Base-by-base conservation (phyloP, 2,888 invertebrate species). In the Chamaedrilus cognettii region DNA sequence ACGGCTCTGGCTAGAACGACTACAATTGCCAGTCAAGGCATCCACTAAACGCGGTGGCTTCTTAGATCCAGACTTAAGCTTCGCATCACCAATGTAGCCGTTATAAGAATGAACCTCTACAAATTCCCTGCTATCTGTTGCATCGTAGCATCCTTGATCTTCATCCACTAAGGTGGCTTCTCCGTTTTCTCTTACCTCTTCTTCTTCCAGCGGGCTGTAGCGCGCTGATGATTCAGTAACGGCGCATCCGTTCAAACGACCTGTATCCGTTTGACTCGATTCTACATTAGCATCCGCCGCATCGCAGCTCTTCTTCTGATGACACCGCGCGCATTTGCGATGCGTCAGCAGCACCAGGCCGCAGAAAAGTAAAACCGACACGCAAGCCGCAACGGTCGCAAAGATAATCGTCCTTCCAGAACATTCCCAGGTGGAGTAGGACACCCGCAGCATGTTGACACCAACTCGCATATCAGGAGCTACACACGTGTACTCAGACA, bases 401-500 rank as follows among this genome's bases (percentile, higher is more conserved):
- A 52, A 19, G 7, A 52, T 7, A 26, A 23, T 23, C 28, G 26
- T 52, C 26, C 55, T 52, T 19, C 55, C 55, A 23, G 11, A 52
- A 26, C 55, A 52, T 26, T 52, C 55, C 55, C 55, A 52, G 26
- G 7, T 23, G 23, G 55, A 52, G 26, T 52, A 52, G 11, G 7
- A 19, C 15, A 23, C 55, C 5, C 26, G 15, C 11, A 52, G 26
- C 15, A 65, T 60, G 60, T 60, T 65, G n/a, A 19, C 51, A 5
- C 55, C 55, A 4, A 51, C 32, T n/a, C 51, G 31, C 15, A 26
- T 19, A 7, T 26, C 30, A 5, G 68, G 68, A 19, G 64, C 64
- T 4, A 58, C 68, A 52, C 68, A 68, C 0, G 19, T 3, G 57
- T 65, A 60, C 30, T 60, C 32, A 30, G 50, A 19, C 15, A 31